Evolutionary conservation across 2,888 invertebrate genomes (phyloP), one percentile per base, ranked within the genome.

Genomic region (Eilema depressum): DNA sequence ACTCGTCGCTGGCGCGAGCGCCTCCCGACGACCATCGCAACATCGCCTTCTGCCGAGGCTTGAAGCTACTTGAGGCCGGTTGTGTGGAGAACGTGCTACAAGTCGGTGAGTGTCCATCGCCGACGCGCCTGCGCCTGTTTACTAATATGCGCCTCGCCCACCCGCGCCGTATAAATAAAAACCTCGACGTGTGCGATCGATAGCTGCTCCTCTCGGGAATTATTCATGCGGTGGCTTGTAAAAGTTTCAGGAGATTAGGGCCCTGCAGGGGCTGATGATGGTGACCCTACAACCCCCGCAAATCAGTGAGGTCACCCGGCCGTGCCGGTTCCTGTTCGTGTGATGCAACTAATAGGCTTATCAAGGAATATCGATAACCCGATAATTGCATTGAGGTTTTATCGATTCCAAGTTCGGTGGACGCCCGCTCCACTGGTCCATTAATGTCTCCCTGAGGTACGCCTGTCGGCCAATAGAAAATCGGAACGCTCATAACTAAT

Each of bases 51-150:
- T 97, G 98, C 95, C 97, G 97, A 92, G 98, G 98, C 92, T 96
- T 98, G 92, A 97, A 97, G 93, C 96, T 98, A 86, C 96, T 98
- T 83, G 98, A 98, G 92, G 96, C 96, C 84, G 97, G 97, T 87
- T 97, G 97, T 93, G 98, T 98, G 85, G 97, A 97, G 93, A 97
- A 96, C 94, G 98, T 98, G 87, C 96, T 98, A 88, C 98, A 98
- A 97, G 98, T 98, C 94, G 98, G 98, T 98, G 95, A 97, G 98
- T 97, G 90, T 83, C 86, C 77, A 77, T 81, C 82, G 73, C 75
- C 85, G 86, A 83, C 93, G 95, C 95, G 95, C 95, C 91, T 92
- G 95, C 95, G 95, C 94, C 92, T 95, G 93, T 95, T 95, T 94
- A 95, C 95, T 94, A 95, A 95, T 95, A 95, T 93, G 93, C 94